These are phyloP conservation scores for Proteles cristata DNA, from an alignment of 2,113 vertebrate genomes.

Conservation along the genomic window DNA sequence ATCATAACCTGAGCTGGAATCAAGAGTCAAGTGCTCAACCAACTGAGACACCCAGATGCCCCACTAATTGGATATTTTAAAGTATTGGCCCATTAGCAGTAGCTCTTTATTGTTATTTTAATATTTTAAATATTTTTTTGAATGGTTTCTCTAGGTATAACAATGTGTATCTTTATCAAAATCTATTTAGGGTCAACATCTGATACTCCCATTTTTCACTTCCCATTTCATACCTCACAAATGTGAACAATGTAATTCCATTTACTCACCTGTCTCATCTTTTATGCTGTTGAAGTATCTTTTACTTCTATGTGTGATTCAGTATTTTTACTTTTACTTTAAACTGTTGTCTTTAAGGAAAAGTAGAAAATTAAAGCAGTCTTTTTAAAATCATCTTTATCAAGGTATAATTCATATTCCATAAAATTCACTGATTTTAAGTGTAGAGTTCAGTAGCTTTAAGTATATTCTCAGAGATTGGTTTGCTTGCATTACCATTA, in stretches of 20 bases:
- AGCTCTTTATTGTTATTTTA: slow-evolving; percentile 26
- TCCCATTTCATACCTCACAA: not conserved
- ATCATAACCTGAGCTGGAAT: no score
- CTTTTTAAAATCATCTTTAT: not conserved
- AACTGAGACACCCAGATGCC: no score
- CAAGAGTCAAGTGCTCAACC: no score
- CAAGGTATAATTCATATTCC: not conserved
- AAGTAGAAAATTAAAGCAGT: not conserved
- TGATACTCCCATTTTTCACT: not conserved
- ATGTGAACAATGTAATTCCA: not conserved
- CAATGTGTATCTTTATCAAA: slow-evolving; percentile 5
- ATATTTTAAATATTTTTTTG: not conserved
- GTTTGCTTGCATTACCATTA: not conserved
- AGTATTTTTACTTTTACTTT: slow-evolving; percentile 37
- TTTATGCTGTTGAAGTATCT: not conserved
- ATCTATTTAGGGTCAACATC: not conserved
- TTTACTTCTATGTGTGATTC: not conserved
- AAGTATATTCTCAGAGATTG: not conserved
- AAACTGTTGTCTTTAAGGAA: slow-evolving; percentile 24
- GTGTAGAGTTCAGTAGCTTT: not conserved
- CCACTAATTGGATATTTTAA: slow-evolving; percentile 12
- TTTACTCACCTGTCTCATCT: not conserved
- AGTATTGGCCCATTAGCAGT: not conserved
- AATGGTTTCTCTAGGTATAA: not conserved
- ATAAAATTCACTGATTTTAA: not conserved